Evolutionary conservation across 2,113 vertebrate genomes (phyloP).

Genomic region (Grus americana): DNA sequence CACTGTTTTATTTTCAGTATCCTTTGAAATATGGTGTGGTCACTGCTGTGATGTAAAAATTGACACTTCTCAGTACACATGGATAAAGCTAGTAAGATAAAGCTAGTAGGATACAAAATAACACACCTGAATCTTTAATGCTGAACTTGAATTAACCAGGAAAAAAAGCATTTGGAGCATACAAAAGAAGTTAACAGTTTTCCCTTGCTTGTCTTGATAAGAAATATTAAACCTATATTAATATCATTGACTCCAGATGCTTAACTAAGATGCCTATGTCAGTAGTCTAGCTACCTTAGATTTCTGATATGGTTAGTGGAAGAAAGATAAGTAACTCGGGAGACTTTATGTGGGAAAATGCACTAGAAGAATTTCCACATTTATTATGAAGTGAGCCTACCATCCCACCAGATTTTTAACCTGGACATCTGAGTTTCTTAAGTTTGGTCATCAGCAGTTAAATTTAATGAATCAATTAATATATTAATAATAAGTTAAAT

Average conservation of each 20-base stretch:
- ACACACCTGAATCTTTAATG: neutral
- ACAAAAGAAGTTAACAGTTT: neutral
- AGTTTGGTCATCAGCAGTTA: neutral
- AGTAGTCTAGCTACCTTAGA: neutral
- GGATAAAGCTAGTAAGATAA: neutral
- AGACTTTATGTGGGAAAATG: neutral
- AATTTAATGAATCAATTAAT: neutral
- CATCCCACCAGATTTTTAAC: neutral
- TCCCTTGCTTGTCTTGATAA: neutral
- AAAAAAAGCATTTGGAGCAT: neutral
- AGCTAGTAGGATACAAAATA: neutral
- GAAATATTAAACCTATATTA: neutral
- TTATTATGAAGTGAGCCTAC: neutral
- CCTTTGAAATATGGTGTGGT: neutral
- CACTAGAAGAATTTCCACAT: neutral
- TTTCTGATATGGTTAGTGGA: neutral
- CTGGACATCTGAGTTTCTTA: neutral
- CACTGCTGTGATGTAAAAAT: neutral
- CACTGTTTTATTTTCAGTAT: neutral
- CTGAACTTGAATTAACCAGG: neutral
- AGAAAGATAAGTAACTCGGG: neutral
- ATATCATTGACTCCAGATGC: neutral
- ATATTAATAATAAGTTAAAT: neutral
- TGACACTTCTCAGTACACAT: neutral
- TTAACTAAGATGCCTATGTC: neutral